phyloP scores from a whole-genome alignment of 35 echinoderm and acorn worm genomes.

The Acanthaster planci region DNA sequence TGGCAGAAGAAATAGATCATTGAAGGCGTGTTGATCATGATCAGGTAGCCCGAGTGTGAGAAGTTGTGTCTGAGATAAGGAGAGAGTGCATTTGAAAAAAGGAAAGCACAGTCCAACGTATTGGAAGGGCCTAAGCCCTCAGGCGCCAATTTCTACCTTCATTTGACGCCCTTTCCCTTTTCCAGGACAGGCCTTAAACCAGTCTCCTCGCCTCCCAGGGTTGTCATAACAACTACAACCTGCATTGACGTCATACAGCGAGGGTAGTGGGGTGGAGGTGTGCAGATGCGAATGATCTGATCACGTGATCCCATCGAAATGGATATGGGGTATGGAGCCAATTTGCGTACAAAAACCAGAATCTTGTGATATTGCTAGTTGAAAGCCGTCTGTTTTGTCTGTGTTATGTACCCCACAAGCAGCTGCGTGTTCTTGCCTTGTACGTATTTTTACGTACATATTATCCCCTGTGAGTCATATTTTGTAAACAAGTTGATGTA shows the following conservation, averaged over 20 bases:
- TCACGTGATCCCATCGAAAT: neutral
- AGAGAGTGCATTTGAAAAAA: neutral
- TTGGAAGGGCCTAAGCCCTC: neutral
- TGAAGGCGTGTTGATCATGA: slow-evolving; percentile 16
- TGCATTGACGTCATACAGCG: slow-evolving; percentile 17
- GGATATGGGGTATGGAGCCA: neutral
- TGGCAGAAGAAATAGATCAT: too few relatives aligned
- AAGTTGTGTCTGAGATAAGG: neutral
- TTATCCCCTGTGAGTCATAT: too few relatives aligned
- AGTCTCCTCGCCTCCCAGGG: slow-evolving; percentile 17
- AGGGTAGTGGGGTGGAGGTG: neutral
- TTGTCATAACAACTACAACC: neutral
- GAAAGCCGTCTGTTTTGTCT: too few relatives aligned
- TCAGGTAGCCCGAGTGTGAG: neutral
- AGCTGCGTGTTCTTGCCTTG: too few relatives aligned
- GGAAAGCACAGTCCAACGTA: neutral
- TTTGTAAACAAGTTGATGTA: too few relatives aligned
- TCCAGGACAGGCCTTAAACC: slow-evolving; percentile 13
- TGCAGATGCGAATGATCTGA: neutral
- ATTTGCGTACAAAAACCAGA: neutral
- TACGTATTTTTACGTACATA: too few relatives aligned
- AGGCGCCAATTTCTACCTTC: slow-evolving; percentile 21
- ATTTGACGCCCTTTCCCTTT: slow-evolving; percentile 22
- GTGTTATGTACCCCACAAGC: too few relatives aligned
- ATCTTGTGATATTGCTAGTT: neutral